Base-by-base conservation (phyloP, 2,888 invertebrate species). In the Syrista parreyssii region DNA sequence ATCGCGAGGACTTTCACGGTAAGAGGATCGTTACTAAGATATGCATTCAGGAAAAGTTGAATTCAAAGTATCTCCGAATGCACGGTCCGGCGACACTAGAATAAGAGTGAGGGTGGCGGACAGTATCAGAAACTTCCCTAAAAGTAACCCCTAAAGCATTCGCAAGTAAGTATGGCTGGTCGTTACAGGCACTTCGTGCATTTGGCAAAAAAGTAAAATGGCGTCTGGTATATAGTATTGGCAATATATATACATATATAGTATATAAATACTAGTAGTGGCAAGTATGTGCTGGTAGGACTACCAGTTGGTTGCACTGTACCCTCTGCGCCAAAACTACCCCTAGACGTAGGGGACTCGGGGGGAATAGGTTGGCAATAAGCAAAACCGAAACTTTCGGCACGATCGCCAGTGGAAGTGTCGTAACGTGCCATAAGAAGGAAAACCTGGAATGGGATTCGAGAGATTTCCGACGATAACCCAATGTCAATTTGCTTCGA, bases 1-100 rank as follows among this genome's bases (percentile, higher is more conserved):
- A 85, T 83, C 82, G 81, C 76, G 71, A 73, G 33, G 71, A 71
- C 71, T 71, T 31, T 71, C 71, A 32, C 32, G 33, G 9, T 71
- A 71, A 71, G 23, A 71, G 71, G 31, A 71, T 71, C 71, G 23
- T 71, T 71, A 31, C 71, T 23, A 32, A 33, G 33, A 71, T 32
- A 71, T 71, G 71, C 33, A 71, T 33, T 71, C 12, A 4, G 4
- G 32, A 2, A 12, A 32, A 71, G 71, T 71, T 33, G 71, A 71
- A 71, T 71, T 71, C 71, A 32, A 71, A 55, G 55, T 55, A 55
- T 55, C 55, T 55, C 55, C 23, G 55, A 55, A 55, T 55, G 55
- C 55, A 55, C 9, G 6, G 55, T 55, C 55, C 23, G 9, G 23
- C 55, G 55, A 55, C 2, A 55, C 23, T 55, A 9, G 9, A 23